Evolutionary conservation across 2,888 invertebrate genomes (phyloP).

Genomic region (Agrotis clavis): DNA sequence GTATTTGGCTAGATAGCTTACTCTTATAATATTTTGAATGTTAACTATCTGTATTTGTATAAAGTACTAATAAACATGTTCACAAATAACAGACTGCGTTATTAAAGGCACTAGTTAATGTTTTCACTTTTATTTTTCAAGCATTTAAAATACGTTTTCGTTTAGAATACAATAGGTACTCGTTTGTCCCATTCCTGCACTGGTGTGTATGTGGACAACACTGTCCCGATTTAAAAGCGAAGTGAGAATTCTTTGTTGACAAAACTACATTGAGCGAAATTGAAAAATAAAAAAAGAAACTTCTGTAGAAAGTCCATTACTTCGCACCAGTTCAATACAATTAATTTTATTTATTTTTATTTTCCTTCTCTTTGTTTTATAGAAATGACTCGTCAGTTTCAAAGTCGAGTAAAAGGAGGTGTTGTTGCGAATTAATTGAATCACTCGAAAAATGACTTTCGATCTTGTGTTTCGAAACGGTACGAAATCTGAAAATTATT

Average conservation of each 20-base stretch:
- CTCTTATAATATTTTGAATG: background rate
- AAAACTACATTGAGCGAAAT: constrained; percentile 34
- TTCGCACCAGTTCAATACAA: background rate
- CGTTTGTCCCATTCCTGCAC: constrained; percentile 9
- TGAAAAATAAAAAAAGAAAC: constrained; percentile 29
- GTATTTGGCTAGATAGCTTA: background rate
- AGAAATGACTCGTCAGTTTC: constrained; percentile 40
- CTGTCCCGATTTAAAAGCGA: constrained; percentile 33
- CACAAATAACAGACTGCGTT: too few species aligned
- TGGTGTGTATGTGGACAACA: background rate
- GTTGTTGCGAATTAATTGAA: constrained; percentile 31
- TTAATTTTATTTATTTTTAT: constrained; percentile 1
- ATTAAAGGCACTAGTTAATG: too few species aligned
- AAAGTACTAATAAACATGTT: too few species aligned
- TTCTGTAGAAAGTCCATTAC: constrained; percentile 45
- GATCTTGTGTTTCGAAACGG: background rate
- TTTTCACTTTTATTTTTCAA: too few species aligned
- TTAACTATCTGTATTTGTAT: too few species aligned
- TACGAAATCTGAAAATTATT: too few species aligned
- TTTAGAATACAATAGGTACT: background rate
- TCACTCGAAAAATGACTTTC: constrained; percentile 25
- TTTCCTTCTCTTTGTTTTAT: constrained; percentile 13
- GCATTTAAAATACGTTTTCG: too few species aligned
- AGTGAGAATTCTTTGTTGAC: constrained; percentile 56
- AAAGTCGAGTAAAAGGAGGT: background rate